These are phyloP conservation scores for Charaxes varanes DNA, from an alignment of 1,140 invertebrate species.

Conservation along the genomic window DNA sequence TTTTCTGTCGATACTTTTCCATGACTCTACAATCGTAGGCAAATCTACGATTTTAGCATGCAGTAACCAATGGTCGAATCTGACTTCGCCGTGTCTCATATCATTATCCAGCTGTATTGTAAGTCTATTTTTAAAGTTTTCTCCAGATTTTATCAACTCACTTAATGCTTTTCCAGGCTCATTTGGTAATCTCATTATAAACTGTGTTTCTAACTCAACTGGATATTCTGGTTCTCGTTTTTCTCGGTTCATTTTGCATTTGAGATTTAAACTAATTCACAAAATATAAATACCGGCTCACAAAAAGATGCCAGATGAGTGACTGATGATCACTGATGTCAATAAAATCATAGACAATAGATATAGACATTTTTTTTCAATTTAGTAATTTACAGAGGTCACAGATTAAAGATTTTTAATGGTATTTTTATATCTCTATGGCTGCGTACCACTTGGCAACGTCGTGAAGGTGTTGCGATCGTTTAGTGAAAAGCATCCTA, in stretches of 20 bases:
- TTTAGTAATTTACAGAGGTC: too few species aligned
- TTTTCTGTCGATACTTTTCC: conserved; percentile 97
- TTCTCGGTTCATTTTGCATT: conserved; percentile 51
- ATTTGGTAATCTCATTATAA: conserved; percentile 89
- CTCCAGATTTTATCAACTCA: conserved; percentile 86
- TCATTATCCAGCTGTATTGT: conserved; percentile 92
- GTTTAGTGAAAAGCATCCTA: too few species aligned
- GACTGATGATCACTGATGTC: too few species aligned
- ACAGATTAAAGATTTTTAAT: too few species aligned
- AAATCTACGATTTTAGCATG: conserved; percentile 94
- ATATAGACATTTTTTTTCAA: too few species aligned
- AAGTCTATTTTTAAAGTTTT: conserved; percentile 90
- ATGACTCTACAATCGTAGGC: conserved; percentile 93
- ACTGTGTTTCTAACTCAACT: conserved; percentile 92
- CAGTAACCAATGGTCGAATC: conserved; percentile 91
- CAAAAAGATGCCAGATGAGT: too few species aligned
- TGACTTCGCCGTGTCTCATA: conserved; percentile 90
- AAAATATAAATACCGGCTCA: too few species aligned
- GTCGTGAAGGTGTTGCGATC: too few species aligned
- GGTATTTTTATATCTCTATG: too few species aligned
- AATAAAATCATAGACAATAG: too few species aligned
- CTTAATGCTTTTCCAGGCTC: conserved; percentile 84
- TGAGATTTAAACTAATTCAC: too few species aligned
- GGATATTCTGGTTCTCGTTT: conserved; percentile 56
- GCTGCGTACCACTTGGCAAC: too few species aligned